Percentiles rank a stretch among this genome's conserved stretches.
Conservation (phyloP, 2,888 invertebrate species). For the Malthinus seriepunctatus region DNA sequence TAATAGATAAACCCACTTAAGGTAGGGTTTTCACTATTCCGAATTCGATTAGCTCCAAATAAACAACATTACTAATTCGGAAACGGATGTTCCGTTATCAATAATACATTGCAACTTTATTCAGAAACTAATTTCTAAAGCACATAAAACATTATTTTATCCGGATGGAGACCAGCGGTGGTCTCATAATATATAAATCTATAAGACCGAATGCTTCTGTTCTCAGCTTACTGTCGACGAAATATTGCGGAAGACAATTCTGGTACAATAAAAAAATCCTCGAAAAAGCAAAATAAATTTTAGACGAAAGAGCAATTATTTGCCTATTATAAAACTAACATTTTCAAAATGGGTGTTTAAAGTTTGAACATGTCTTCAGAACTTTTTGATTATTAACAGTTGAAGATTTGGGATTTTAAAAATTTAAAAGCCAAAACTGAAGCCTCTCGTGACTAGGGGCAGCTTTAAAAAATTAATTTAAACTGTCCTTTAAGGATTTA, state of each 20-base stretch:
- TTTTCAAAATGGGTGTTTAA: background rate
- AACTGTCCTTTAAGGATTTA: too few relatives aligned
- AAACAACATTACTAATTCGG: slow-evolving; percentile 18
- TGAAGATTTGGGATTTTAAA: too few relatives aligned
- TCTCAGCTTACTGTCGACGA: slow-evolving; percentile 10
- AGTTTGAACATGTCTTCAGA: too few relatives aligned
- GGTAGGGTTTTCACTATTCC: slow-evolving; percentile 16
- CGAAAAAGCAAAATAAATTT: slow-evolving; percentile 1
- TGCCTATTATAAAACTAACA: slow-evolving; percentile 12
- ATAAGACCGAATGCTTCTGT: slow-evolving; percentile 6
- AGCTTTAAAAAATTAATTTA: too few relatives aligned
- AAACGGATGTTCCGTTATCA: slow-evolving; percentile 22
- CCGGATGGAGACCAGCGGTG: slow-evolving; percentile 16
- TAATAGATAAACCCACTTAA: slow-evolving; percentile 17
- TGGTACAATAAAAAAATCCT: slow-evolving; percentile 7
- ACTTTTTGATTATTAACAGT: too few relatives aligned
- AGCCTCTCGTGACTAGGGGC: too few relatives aligned
- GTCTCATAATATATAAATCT: slow-evolving; percentile 18
- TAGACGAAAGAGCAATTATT: slow-evolving; percentile 8
- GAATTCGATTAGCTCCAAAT: slow-evolving; percentile 21
- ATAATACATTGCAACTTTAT: slow-evolving; percentile 23
- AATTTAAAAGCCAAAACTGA: too few relatives aligned
- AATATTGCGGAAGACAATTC: slow-evolving; percentile 3
- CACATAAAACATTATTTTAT: slow-evolving; percentile 22
- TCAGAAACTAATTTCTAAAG: slow-evolving; percentile 20